phyloP scores from a whole-genome alignment of 2,888 invertebrate species.

The Pterobdella sp. region DNA sequence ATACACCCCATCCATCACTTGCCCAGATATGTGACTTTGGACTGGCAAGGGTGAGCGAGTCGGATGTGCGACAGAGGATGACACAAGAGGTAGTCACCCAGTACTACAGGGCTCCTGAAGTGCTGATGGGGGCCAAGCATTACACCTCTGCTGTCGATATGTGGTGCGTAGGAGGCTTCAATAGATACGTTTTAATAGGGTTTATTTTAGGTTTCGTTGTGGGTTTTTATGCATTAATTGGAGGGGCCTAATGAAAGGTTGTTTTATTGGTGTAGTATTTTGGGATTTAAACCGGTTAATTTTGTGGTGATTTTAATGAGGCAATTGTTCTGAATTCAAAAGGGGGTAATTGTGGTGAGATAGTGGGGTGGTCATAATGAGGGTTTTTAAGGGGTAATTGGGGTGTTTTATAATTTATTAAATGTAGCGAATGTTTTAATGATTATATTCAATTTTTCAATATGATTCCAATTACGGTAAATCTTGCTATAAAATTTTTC shows the following conservation, averaged over 20 bases:
- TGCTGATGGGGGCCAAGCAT: constrained; percentile 94
- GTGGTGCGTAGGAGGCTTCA: constrained; percentile 59
- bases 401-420: too few species aligned
- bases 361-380: too few species aligned
- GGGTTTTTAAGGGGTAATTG: too few species aligned
- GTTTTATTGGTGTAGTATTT: background rate
- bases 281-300: background rate
- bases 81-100: constrained; percentile 99
- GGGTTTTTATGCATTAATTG: background rate
- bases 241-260: background rate
- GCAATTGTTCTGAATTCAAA: too few species aligned
- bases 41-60: constrained; percentile 91
- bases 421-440: too few species aligned
- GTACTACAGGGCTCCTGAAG: constrained; percentile 97
- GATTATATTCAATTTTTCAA: too few species aligned
- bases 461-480: too few species aligned
- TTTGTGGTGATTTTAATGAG: background rate
- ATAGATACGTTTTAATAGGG: background rate
- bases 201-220: background rate
- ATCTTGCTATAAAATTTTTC: too few species aligned
- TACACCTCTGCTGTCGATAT: constrained; percentile 94
- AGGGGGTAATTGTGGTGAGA: too few species aligned
- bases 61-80: constrained; percentile 81
- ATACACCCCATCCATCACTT: background rate
- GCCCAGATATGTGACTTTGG: constrained; percentile 94